Evolutionary conservation across 2,888 invertebrate species (phyloP).

Genomic region (Ophion ellenae): DNA sequence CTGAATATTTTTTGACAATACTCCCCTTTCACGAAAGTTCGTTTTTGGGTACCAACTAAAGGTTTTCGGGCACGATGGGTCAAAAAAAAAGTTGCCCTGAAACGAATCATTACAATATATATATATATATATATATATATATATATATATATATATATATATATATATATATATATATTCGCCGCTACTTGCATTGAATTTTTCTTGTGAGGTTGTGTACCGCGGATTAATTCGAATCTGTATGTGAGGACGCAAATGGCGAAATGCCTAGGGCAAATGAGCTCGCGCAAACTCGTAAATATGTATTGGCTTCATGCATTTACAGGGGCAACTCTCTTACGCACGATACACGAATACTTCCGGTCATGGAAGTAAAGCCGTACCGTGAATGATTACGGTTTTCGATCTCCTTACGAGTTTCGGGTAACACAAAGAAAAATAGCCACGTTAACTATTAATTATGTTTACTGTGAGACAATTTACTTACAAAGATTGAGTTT

Average conservation of each 20-base stretch:
- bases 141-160: too few species aligned
- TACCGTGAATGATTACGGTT: neutral
- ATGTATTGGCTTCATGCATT: constrained; percentile 1
- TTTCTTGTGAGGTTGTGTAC: neutral
- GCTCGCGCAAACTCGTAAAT: neutral
- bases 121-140: too few species aligned
- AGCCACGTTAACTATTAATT: neutral
- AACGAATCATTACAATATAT: too few species aligned
- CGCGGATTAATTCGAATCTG: constrained; percentile 5
- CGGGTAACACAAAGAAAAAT: neutral
- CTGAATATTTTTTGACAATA: too few species aligned
- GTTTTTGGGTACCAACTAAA: too few species aligned
- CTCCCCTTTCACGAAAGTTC: too few species aligned
- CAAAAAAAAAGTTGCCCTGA: too few species aligned
- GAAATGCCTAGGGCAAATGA: neutral
- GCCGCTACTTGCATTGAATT: neutral
- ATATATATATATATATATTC: neutral
- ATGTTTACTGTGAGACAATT: neutral
- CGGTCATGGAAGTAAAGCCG: neutral
- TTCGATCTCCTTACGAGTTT: neutral
- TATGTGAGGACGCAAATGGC: neutral
- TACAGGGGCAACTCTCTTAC: neutral
- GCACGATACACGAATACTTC: neutral
- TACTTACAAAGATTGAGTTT: neutral
- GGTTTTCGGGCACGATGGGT: too few species aligned